Base-by-base conservation (phyloP, 2,797 vertebrate genomes). In the Acomys russatus region DNA sequence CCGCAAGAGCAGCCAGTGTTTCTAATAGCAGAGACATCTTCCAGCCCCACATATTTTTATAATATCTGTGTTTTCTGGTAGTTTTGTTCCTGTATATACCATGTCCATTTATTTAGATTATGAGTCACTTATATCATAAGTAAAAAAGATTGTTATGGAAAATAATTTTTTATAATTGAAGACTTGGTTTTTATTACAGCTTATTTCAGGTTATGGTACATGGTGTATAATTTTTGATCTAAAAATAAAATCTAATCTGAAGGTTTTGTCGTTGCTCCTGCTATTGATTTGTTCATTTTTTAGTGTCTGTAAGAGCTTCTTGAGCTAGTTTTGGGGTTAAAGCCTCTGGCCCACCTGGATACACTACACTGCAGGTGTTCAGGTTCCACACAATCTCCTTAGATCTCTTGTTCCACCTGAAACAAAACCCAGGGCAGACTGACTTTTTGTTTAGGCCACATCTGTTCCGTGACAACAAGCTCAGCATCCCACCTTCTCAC, bases 391-490 rank as follows among this genome's bases (percentile, higher is more conserved):
- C 9, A 12, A 4, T 91, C 33, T 91, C 66, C 91, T 93, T 28
- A 76, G 56, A 68, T 74, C 17, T 44, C 71, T 44, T 74, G 71
- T 78, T 54, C n/a, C 22, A 83, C 87, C 22, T 71, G 77, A 96
- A 97, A 89, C 86, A 94, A 88, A 95, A 51, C 56, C 59, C 82
- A 59, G 66, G 73, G 70, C 76, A 76, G 85, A 79, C 61, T 59
- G 94, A 84, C 66, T 93, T 71, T 63, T 96, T 89, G 73, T 63
- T 94, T 71, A 76, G 63, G 80, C 49, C 38, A 35, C 64, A 73
- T 91, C 80, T 82, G 87, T 96, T 96, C 59, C 59, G 88, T 92
- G 87, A 82, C 93, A 93, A 92, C 38, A 91, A 94, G 68, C 54
- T 84, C 91, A 96, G 92, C 49, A 87, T 66, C 94, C 91, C 83